Base-by-base conservation (phyloP, 2,888 invertebrate species). In the Stenichneumon culpator region DNA sequence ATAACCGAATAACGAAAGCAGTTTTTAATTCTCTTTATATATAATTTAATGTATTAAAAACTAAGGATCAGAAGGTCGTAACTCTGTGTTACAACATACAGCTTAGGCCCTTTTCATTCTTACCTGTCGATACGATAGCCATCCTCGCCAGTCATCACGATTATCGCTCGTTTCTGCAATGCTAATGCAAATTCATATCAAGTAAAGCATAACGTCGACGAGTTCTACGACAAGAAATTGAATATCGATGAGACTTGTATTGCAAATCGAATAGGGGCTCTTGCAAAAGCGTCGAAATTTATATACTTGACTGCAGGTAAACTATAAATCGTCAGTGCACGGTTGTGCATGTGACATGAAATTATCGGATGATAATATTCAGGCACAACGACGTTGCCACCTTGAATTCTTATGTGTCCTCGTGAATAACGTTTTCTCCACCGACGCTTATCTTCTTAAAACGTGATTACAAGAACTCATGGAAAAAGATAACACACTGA, bases 281-380 rank as follows among this genome's bases (percentile, higher is more conserved):
- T 16, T 47, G 0, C 22, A 54, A 22, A 11, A 54, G 22, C 9
- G 22, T 22, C 19, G 54, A 57, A 25, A 25, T 11, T 57, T 57
- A 57, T 57, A 57, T 57, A 4, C 25, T 57, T 57, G 3, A 14
- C 22, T 9, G 57, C 14, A 11, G 57, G 9, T 14, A 4, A 4
- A 25, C 25, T 14, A 14, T 57, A 57, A 3, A 57, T 57, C 9
- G 25, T 14, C 14, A 22, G 4, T 57, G 11, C 25, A 16, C 3
- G 44, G 14, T 57, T 25, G 14, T 57, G 22, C 2, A 57, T 57
- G 11, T 25, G 19, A 14, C 57, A 14, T 25, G 25, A 57, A 57
- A 57, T 57, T 25, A 22, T 22, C 44, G 14, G 57, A 25, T 57
- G 57, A 57, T 57, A 57, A 57, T 57, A 57, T 57, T 57, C 57